Base-by-base conservation (phyloP, 2,888 invertebrate species). In the Tribolium freemani region DNA sequence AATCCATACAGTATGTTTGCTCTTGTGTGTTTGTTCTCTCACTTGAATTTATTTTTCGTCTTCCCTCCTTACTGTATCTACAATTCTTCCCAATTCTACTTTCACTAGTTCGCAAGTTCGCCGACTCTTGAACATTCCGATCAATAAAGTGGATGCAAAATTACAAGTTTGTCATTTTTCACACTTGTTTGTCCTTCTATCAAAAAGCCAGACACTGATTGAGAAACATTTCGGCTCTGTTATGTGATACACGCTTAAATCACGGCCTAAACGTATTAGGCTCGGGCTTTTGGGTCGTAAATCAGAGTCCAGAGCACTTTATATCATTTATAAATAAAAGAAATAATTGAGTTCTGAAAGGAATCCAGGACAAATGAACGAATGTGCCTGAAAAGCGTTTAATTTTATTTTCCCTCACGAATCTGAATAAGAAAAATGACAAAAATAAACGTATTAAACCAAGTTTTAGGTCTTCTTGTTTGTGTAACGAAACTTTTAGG, bases 21-120 rank as follows among this genome's bases (percentile, higher is more conserved):
- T 26, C 44, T 26, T 13, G 11, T 26, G 48, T 44, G 51, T 63
- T 63, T 63, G 20, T 63, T 63, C 50, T 51, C n/a, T 13, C 11
- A 11, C 6, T 21, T 54, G 53, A 64, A 64, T 64, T 54, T 64
- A 64, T 64, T 64, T 64, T 64, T 54, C 44, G 51, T 53, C 11
- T 45, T 53, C 51, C 51, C 63, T 63, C 31, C 21, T 54, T 13
- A 64, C 21, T 45, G 10, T 64, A 54, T 64, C 54, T 64, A 50
- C 64, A 45, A 53, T 54, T 54, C 64, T 64, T 64, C 53, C 44
- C 54, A 21, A 45, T 64, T 44, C 54, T 45, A 45, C 45, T 54
- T 64, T 54, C 21, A 3, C n/a, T 31, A n/a, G 50, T 30, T 54
- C 38, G 54, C 44, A 31, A 50, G 44, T 60, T 60, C 60, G 50